Percentiles rank a stretch among this genome's conserved stretches.
Evolutionary conservation across 2,113 vertebrate species (phyloP).

Genomic region (Semicossyphus pulcher): DNA sequence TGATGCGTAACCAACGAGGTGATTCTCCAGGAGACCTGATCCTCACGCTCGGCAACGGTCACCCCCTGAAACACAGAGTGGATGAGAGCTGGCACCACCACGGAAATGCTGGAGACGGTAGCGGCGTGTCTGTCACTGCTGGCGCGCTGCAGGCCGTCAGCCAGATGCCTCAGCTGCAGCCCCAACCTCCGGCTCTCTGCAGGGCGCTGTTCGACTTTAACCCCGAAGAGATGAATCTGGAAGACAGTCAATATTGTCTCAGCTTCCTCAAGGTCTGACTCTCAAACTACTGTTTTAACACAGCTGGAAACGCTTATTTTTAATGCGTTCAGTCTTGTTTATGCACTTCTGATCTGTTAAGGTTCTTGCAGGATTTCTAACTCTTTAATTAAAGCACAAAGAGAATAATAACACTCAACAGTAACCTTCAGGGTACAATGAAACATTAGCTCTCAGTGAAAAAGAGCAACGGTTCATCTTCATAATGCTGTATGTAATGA

Average conservation of each 20-base stretch:
- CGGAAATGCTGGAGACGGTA: slow-evolving; percentile 81
- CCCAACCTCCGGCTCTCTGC: slow-evolving; percentile 84
- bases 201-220: slow-evolving; percentile 88
- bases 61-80: slow-evolving; percentile 82
- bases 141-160: slow-evolving; percentile 82
- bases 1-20: slow-evolving; percentile 81
- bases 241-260: slow-evolving; percentile 84
- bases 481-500: not conserved
- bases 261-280: slow-evolving; percentile 86
- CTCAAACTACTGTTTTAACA: slow-evolving; percentile 12
- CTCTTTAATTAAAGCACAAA: not conserved
- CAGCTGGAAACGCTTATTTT: not conserved
- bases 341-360: not conserved
- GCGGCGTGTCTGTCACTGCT: slow-evolving; percentile 78
- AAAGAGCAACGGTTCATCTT: not conserved
- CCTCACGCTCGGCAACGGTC: slow-evolving; percentile 85
- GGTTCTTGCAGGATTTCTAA: not conserved
- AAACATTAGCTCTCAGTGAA: not conserved
- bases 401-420: not conserved
- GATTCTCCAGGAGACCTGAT: slow-evolving; percentile 83
- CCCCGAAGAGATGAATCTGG: slow-evolving; percentile 80
- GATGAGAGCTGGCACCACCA: slow-evolving; percentile 88
- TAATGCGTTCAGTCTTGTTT: not conserved
- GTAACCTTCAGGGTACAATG: not conserved
- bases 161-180: slow-evolving; percentile 72